These are phyloP conservation scores for Ceriagrion tenellum DNA, from an alignment of 2,888 invertebrate genomes.

Conservation along the genomic window DNA sequence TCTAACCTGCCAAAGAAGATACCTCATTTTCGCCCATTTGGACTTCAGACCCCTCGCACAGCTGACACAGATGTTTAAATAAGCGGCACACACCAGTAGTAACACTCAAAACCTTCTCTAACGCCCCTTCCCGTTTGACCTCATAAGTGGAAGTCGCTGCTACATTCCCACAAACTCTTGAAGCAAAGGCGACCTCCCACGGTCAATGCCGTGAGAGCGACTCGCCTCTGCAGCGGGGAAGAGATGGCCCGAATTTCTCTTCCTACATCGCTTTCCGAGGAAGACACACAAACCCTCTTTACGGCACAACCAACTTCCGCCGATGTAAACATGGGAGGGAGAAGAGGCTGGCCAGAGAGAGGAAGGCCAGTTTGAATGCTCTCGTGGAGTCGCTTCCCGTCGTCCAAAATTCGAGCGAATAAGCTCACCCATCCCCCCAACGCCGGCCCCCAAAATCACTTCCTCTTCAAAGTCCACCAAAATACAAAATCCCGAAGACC, in stretches of 20 bases:
- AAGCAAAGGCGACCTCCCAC: neutral
- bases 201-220: slow-evolving; percentile 9
- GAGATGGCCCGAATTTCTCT: slow-evolving; percentile 18
- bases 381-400: neutral
- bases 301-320: neutral
- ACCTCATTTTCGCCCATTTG: no score
- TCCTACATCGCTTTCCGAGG: neutral
- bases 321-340: neutral
- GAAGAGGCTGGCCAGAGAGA: no score
- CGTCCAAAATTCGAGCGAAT: neutral
- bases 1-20: no score
- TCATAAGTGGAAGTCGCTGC: neutral
- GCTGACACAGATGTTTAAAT: no score
- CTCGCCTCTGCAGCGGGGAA: no score
- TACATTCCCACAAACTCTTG: neutral
- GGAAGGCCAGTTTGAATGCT: no score
- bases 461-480: no score
- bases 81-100: no score
- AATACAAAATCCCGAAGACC: no score
- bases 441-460: no score
- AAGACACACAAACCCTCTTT: slow-evolving; percentile 1
- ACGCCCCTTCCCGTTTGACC: neutral
- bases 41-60: no score
- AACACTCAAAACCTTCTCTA: no score
- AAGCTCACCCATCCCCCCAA: neutral